Conservation (phyloP, 2,888 invertebrate genomes). For the Eutolmus rufibarbis region DNA sequence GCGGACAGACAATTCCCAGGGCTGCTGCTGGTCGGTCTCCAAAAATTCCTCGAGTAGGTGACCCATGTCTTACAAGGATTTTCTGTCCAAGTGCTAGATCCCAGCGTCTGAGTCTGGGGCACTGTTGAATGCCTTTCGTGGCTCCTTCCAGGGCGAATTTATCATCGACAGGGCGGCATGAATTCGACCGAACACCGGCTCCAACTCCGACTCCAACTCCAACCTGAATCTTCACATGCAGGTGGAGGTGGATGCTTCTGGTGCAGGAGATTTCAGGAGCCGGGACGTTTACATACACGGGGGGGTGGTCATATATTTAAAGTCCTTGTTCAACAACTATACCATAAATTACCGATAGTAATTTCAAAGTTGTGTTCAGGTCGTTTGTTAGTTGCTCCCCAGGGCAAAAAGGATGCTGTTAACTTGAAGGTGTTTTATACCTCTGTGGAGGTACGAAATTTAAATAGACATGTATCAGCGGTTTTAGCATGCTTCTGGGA, state of each 20-base stretch:
- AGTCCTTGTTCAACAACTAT: slow-evolving; percentile 51
- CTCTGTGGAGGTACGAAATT: slow-evolving; percentile 25
- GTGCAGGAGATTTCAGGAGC: slow-evolving; percentile 11
- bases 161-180: slow-evolving; percentile 36
- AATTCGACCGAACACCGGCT: slow-evolving; percentile 26
- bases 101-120: background rate
- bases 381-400: slow-evolving; percentile 52
- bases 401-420: slow-evolving; percentile 44
- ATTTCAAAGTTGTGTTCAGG: slow-evolving; percentile 52
- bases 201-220: background rate
- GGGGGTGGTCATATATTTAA: slow-evolving; percentile 49
- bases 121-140: slow-evolving; percentile 12
- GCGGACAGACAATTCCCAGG: slow-evolving; percentile 19
- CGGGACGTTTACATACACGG: slow-evolving; percentile 23
- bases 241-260: background rate
- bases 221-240: background rate
- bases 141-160: background rate
- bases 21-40: background rate
- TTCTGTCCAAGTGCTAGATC: background rate
- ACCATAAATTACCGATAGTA: slow-evolving; percentile 52
- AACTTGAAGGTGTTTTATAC: slow-evolving; percentile 42
- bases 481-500: slow-evolving; percentile 25
- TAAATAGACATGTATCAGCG: slow-evolving; percentile 41
- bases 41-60: slow-evolving; percentile 29
- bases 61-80: slow-evolving; percentile 29